Percentiles rank a stretch among this genome's conserved stretches.
Conservation (phyloP, 2,797 vertebrate genomes). For the Thamnophis elegans region DNA sequence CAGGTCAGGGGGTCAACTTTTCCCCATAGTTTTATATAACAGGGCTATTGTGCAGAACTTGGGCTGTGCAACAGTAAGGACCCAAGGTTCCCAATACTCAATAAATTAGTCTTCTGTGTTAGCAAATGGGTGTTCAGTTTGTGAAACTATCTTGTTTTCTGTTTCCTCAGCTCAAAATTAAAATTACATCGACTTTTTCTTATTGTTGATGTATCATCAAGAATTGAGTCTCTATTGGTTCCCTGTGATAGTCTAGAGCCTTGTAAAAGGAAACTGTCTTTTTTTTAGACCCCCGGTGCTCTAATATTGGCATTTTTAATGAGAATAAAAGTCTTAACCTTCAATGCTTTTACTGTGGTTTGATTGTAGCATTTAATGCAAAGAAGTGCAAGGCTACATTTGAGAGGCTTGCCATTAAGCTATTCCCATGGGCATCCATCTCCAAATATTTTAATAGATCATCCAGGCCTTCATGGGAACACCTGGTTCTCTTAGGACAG, state of each 20-base stretch:
- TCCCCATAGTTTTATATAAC: no score
- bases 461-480: not conserved
- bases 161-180: not conserved
- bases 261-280: not conserved
- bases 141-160: not conserved
- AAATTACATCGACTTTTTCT: not conserved
- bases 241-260: not conserved
- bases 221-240: not conserved
- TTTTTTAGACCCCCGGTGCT: not conserved
- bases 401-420: not conserved
- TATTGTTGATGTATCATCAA: not conserved
- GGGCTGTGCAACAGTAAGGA: no score
- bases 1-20: no score
- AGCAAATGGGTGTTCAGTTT: not conserved
- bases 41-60: no score
- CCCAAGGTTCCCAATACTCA: not conserved
- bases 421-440: not conserved
- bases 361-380: not conserved
- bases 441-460: not conserved
- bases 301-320: not conserved
- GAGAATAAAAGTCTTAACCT: not conserved
- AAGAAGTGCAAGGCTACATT: not conserved
- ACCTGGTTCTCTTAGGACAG: not conserved
- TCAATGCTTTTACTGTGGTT: not conserved
- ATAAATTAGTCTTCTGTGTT: no score